Evolutionary conservation across 2,888 invertebrate species (phyloP), one percentile per base, ranked within the genome.

Genomic region (Rhabditoides inermis): DNA sequence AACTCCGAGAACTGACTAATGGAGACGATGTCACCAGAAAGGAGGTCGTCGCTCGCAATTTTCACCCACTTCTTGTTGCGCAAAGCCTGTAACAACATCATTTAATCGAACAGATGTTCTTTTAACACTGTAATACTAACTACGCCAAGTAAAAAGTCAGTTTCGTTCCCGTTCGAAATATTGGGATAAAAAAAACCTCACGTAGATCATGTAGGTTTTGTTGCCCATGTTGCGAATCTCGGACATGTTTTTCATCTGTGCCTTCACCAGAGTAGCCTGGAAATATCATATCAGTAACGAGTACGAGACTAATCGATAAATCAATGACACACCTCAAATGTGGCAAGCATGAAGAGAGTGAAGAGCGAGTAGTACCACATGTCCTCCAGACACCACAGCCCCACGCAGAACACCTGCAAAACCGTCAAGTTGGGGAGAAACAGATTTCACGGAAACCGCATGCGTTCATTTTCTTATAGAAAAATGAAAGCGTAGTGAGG

Each of bases 141-240:
- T 44, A 10, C 10, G 2, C 10, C 40, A 18, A 40, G 15, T n/a
- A 40, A 12, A 7, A n/a, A 40, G 15, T 10, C 5, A 28, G 18
- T n/a, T n/a, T n/a, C n/a, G n/a, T n/a, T n/a, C n/a, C n/a, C n/a
- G n/a, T 45, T 49, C 41, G 28, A 20, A 28, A 45, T 40, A 50
- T 45, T 26, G 15, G 35, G 18, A n/a, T 26, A n/a, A n/a, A n/a
- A n/a, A 28, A 32, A 20, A 52, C 47, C 59, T 45, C 15, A 84
- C 85, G 80, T 84, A 82, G 61, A 95, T 86, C 65, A 84, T 83
- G 76, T 91, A 91, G 0, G 95, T 91, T 77, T 90, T 91, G 76
- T 91, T 95, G 2, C 95, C 98, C 98, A 99, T 99, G 81, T 92
- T 92, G 15, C 95, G 83, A 63, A 99, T 95, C 81, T 95, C 95